Evolutionary conservation across 2,888 invertebrate species (phyloP).

Genomic region (Ferdinandea cuprea): DNA sequence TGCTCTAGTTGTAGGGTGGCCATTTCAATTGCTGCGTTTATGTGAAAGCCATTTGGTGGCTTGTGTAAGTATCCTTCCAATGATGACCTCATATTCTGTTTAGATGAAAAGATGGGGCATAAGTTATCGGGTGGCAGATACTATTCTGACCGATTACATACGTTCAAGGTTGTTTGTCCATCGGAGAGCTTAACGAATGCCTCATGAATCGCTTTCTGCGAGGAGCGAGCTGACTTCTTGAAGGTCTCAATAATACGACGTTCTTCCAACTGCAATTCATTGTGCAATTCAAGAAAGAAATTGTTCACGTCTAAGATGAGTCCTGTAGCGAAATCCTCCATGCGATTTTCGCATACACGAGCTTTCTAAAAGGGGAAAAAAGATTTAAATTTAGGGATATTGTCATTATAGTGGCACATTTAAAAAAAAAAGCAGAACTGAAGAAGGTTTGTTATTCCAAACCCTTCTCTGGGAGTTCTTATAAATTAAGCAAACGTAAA

Average conservation of each 20-base stretch:
- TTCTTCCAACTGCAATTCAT: conserved; percentile 79
- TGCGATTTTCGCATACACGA: conserved; percentile 77
- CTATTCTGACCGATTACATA: conserved; percentile 63
- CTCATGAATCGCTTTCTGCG: conserved; percentile 77
- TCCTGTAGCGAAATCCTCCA: conserved; percentile 78
- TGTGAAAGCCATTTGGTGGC: conserved; percentile 75
- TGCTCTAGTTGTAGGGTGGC: conserved; percentile 77
- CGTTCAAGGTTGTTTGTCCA: conserved; percentile 77
- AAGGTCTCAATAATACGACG: conserved; percentile 77
- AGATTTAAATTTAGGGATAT: neutral
- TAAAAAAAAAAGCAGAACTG: too few species aligned
- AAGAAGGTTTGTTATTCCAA: too few species aligned
- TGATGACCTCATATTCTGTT: conserved; percentile 76
- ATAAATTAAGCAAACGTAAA: too few species aligned
- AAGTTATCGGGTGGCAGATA: neutral
- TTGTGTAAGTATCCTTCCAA: conserved; percentile 64
- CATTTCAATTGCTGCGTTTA: conserved; percentile 76
- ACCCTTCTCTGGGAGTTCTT: too few species aligned
- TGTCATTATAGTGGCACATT: too few species aligned
- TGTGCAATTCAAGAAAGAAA: conserved; percentile 79
- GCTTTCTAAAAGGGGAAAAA: conserved; percentile 77
- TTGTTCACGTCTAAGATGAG: conserved; percentile 77
- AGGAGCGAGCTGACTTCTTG: conserved; percentile 76
- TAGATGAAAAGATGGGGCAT: neutral
- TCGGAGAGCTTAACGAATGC: conserved; percentile 76